These are phyloP conservation scores for Hypotaenidia okinawae DNA, from an alignment of 2,797 vertebrate genomes.

Conservation along the genomic window DNA sequence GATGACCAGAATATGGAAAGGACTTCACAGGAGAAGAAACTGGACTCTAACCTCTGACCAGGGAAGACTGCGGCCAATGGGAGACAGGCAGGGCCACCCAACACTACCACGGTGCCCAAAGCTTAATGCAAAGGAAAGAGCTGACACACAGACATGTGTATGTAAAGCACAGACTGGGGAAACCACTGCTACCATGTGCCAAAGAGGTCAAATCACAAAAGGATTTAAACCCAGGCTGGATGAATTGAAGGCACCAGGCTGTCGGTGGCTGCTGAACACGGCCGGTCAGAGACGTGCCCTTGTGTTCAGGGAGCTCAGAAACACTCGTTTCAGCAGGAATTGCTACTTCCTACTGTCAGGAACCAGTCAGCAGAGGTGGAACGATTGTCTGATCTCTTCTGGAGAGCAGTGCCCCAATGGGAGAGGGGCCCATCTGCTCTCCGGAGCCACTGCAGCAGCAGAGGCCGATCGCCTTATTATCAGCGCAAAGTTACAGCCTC, in stretches of 20 bases:
- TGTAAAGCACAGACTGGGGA: neutral
- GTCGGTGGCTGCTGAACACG: neutral
- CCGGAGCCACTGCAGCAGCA: neutral
- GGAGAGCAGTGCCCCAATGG: rapidly evolving
- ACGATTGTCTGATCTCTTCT: neutral
- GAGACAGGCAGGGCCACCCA: neutral
- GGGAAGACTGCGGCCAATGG: neutral
- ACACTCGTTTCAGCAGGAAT: neutral
- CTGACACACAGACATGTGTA: neutral
- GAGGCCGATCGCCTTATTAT: neutral
- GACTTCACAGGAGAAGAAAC: neutral
- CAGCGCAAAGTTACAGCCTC: neutral
- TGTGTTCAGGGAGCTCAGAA: neutral
- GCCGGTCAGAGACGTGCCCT: neutral
- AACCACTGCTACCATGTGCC: neutral
- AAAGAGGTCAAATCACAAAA: neutral
- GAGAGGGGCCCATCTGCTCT: neutral
- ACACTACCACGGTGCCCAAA: neutral
- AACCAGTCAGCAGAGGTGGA: neutral
- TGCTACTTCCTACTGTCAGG: rapidly evolving
- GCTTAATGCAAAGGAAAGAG: neutral
- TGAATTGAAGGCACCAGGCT: neutral
- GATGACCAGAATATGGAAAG: neutral
- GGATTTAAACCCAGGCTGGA: neutral
- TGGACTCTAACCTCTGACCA: rapidly evolving